Evolutionary conservation across 2,888 invertebrate genomes (phyloP), one percentile per base, ranked within the genome.

Genomic region (Osmoderma eremita): DNA sequence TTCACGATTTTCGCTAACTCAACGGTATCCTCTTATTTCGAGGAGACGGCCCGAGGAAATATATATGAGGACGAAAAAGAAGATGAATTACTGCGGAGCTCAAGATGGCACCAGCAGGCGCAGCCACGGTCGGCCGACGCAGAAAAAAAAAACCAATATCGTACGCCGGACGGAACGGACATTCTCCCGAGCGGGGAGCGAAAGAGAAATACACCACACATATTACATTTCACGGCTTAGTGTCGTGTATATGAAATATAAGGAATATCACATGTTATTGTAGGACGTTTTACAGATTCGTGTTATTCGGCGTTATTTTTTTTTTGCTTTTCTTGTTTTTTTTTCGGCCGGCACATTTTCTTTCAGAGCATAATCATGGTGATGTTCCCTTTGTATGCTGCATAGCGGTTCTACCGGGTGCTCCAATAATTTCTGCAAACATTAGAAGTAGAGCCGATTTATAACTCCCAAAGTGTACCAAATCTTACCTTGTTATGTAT

Each of bases 211-310:
- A 77, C 76, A 79, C 77, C 78, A 79, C 79, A 79, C 77, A 78
- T 79, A 80, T 79, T 79, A 79, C 73, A 76, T 80, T 80, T 81
- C 79, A 76, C 79, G 78, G 79, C 78, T 80, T 79, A 76, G 77
- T 75, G 76, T 73, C 75, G 76, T 79, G 65, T 70, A 58, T 68
- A 69, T 70, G 73, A 71, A 67, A 73, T 73, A 73, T 70, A 68
- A 70, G 67, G 66, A 68, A 69, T 71, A 73, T 71, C 68, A 70
- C 71, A 70, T 68, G 69, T 70, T 71, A 70, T 68, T 68, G 68
- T 71, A 64, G 8, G 30, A 36, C 30, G 20, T 50, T 65, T 65
- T 45, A 42, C 48, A 56, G 42, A 39, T 65, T 38, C 65, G 65
- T 58, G 56, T 41, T 49, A 6, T 24, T 48, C 36, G 30, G 30